Evolutionary conservation across 2,113 vertebrate species (phyloP), one percentile per base, ranked within the genome.

Genomic region (Marmota flaviventris): DNA sequence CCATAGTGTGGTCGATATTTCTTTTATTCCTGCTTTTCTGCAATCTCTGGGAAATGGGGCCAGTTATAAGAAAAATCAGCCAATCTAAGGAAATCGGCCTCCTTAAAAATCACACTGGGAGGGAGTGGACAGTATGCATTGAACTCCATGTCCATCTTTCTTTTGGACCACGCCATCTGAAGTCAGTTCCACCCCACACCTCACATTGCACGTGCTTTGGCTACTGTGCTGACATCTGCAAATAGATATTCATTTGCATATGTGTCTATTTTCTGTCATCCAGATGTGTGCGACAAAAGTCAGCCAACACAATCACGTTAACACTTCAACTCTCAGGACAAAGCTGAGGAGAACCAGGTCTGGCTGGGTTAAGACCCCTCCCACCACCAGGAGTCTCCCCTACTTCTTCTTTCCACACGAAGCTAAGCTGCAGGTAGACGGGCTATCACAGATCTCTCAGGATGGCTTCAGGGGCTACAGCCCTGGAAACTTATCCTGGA

Each of bases 11-110:
- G 17, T 37, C 58, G 53, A 58, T 42, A 39, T 58, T 58, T 20
- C 70, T 83, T 95, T 53, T 25, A 73, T 83, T 89, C 53, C 79
- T 88, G 29, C 29, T 91, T 77, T 79, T 76, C 73, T 93, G 61
- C 34, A 27, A 45, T 67, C 89, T 69, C 84, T 72, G 56, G 61
- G 82, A 91, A 94, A 78, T 39, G 11, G 27, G 10, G 25, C 4
- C 34, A 45, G 32, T 82, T 69, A 91, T 17, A 87, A 73, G 10
- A 75, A 89, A 84, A 34, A 53, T 39, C 69, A 79, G 37, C n/a
- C 51, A 48, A 45, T n/a, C 56, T 78, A 63, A 94, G 32, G 22
- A 93, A 87, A 51, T 84, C n/a, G n/a, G 18, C 42, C 32, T 85
- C 65, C 17, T 17, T 63, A 85, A 91, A 87, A 29, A 13, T 20